Conservation (phyloP, 1,140 invertebrate species). For the Tetramorium parvispinum region DNA sequence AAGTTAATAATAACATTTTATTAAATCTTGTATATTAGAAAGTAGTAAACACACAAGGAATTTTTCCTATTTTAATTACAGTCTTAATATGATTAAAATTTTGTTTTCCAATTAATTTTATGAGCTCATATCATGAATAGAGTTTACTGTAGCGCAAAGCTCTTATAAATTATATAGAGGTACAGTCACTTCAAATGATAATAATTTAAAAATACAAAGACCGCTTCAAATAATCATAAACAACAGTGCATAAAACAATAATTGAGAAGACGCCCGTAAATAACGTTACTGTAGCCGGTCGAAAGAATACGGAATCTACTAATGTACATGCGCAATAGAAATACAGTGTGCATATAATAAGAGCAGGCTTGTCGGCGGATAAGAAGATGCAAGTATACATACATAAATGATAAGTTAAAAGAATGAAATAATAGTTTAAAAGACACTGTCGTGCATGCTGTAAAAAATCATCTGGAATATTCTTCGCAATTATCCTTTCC, state of each 20-base stretch:
- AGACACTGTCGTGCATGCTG: constrained; percentile 55
- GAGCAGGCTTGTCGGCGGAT: constrained; percentile 15
- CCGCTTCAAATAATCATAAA: constrained; percentile 14
- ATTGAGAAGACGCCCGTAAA: constrained; percentile 24
- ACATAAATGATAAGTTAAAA: constrained; percentile 47
- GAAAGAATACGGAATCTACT: constrained; percentile 29
- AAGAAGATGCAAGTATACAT: constrained; percentile 37
- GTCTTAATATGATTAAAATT: neutral
- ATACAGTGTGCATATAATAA: constrained; percentile 46
- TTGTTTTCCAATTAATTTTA: neutral
- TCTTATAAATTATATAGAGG: neutral
- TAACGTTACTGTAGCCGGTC: neutral
- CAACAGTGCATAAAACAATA: constrained; percentile 16
- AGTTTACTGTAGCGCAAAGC: constrained; percentile 29
- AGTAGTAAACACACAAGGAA: neutral
- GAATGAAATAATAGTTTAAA: constrained; percentile 31
- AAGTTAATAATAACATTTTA: neutral
- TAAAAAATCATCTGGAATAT: constrained; percentile 49
- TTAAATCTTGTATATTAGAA: constrained; percentile 10
- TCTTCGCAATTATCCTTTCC: constrained; percentile 44
- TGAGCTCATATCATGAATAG: neutral
- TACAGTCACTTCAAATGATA: constrained; percentile 4
- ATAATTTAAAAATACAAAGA: constrained; percentile 32
- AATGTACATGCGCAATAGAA: constrained; percentile 59
- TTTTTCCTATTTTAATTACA: neutral